These are phyloP conservation scores for Medauroidea extradentata DNA, from an alignment of 1,140 invertebrate genomes.

Conservation along the genomic window DNA sequence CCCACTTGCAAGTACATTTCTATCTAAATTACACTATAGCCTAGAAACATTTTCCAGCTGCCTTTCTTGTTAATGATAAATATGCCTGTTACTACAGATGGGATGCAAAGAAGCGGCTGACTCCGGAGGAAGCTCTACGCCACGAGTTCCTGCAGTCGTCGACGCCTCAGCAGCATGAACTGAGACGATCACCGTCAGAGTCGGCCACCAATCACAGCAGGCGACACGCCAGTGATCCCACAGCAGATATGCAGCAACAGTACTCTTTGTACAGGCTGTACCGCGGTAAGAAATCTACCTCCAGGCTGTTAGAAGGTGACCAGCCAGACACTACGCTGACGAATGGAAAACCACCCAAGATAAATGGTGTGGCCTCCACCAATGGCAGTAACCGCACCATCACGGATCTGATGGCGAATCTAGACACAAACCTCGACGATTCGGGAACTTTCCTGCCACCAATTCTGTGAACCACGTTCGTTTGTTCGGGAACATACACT, in stretches of 20 bases:
- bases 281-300: conserved; percentile 39
- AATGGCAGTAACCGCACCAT: conserved; percentile 41
- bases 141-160: conserved; percentile 65
- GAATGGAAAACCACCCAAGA: conserved; percentile 29
- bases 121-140: conserved; percentile 78
- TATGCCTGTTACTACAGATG: conserved; percentile 59
- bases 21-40: too few species aligned
- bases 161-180: conserved; percentile 26
- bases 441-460: conserved; percentile 62
- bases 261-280: conserved; percentile 43
- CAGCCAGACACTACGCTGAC: conserved; percentile 2
- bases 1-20: too few species aligned
- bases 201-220: conserved; percentile 30
- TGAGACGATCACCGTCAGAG: conserved; percentile 37
- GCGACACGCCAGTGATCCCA: conserved; percentile 39
- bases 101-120: conserved; percentile 91
- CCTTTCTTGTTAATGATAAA: too few species aligned
- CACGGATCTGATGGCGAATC: conserved; percentile 3
- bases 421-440: conserved; percentile 57
- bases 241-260: conserved; percentile 28
- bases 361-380: conserved; percentile 22
- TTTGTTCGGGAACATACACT: background rate
- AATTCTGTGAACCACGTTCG: conserved; percentile 43
- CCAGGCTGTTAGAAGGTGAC: conserved; percentile 15
- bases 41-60: too few species aligned